Percentiles rank a stretch among this genome's conserved stretches.
Evolutionary conservation across 2,113 vertebrate species (phyloP).

Genomic region (Pristiophorus japonicus): DNA sequence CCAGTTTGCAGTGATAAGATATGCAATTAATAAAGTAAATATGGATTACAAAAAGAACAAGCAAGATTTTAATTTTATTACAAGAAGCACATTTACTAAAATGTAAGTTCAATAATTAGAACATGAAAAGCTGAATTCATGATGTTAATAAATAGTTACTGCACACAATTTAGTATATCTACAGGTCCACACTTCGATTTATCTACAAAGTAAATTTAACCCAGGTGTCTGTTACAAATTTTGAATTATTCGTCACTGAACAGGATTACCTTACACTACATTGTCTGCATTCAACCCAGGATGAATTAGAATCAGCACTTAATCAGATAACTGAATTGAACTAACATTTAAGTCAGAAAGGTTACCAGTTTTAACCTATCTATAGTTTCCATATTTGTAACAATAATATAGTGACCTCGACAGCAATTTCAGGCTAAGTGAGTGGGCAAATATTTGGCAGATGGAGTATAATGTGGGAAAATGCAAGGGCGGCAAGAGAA

Average conservation of each 20-base stretch:
- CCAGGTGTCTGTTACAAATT: neutral
- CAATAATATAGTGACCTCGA: neutral
- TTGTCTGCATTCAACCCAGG: neutral
- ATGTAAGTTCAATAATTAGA: neutral
- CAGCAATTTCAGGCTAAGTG: neutral
- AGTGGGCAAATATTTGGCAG: too few relatives aligned
- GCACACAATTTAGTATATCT: neutral
- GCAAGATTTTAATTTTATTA: neutral
- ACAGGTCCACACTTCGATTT: neutral
- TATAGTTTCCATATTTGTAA: neutral
- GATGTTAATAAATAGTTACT: neutral
- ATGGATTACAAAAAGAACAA: neutral
- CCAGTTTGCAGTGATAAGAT: neutral
- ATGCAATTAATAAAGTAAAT: neutral
- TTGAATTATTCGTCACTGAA: constrained; percentile 1
- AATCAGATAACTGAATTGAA: neutral
- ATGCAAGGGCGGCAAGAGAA: too few relatives aligned
- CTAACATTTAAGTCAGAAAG: neutral
- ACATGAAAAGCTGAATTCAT: neutral
- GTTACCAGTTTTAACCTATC: neutral
- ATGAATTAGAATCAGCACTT: neutral
- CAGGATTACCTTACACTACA: neutral
- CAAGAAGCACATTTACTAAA: neutral
- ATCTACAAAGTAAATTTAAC: constrained; percentile 7
- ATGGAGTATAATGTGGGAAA: too few relatives aligned